A percentile compares a stretch with the other conserved stretches of the same genome.
These are phyloP conservation scores for Dermatemys mawii DNA, from an alignment of 2,113 vertebrate species.

Conservation along the genomic window DNA sequence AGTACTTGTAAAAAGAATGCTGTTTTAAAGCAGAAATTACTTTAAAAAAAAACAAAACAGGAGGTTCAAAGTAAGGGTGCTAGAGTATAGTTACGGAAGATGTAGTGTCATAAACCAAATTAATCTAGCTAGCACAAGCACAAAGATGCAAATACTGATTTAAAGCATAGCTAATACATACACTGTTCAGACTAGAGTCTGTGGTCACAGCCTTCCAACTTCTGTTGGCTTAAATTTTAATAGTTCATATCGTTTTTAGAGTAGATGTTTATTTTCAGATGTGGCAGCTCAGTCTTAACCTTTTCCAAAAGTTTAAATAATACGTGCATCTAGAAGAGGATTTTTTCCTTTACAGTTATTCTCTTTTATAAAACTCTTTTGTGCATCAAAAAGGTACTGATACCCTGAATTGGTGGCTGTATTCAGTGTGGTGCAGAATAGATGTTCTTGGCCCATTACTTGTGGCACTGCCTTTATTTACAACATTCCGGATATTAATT, in stretches of 20 bases:
- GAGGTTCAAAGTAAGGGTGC: background rate
- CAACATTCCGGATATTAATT: too few relatives aligned
- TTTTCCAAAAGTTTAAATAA: background rate
- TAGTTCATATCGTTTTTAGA: background rate
- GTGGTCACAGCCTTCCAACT: background rate
- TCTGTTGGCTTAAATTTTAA: background rate
- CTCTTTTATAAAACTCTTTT: too few relatives aligned
- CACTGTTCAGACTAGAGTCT: too few relatives aligned
- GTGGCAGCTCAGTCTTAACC: background rate
- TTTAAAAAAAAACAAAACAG: too few relatives aligned
- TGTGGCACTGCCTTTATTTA: too few relatives aligned
- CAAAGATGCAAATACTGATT: background rate
- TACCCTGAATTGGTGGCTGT: too few relatives aligned
- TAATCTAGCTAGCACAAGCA: background rate
- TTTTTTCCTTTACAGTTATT: too few relatives aligned
- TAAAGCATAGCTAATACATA: background rate
- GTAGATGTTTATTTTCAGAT: background rate
- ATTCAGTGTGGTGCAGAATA: too few relatives aligned
- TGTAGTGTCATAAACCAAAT: background rate
- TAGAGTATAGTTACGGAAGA: background rate
- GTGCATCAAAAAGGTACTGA: too few relatives aligned
- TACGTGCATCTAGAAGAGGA: too few relatives aligned
- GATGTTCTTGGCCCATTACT: too few relatives aligned
- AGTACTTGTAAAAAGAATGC: background rate
- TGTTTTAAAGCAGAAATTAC: background rate